These are phyloP conservation scores for Silurus meridionalis DNA, from an alignment of 2,113 vertebrate genomes.

Conservation along the genomic window DNA sequence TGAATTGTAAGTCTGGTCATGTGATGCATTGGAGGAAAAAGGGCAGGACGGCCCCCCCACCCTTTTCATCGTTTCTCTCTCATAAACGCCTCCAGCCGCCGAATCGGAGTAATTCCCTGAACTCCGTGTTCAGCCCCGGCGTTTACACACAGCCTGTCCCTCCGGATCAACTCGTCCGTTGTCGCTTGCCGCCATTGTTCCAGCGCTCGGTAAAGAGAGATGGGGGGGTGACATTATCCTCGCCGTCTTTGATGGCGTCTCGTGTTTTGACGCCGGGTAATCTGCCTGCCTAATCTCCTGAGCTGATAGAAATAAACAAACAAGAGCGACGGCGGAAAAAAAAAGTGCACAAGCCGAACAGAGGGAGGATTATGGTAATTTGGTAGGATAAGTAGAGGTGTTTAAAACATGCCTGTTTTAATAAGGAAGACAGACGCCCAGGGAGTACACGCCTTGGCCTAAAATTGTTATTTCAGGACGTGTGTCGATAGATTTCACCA, in stretches of 20 bases:
- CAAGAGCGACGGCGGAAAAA: constrained; percentile 67
- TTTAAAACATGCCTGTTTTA: constrained; percentile 68
- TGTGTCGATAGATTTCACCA: not conserved
- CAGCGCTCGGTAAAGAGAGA: constrained; percentile 66
- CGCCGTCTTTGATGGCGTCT: constrained; percentile 73
- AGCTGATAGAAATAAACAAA: constrained; percentile 81
- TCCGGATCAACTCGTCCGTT: constrained; percentile 69
- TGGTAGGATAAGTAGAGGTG: constrained; percentile 71
- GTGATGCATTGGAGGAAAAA: not conserved
- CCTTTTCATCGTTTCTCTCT: not conserved
- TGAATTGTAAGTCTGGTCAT: not conserved
- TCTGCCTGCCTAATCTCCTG: constrained; percentile 78
- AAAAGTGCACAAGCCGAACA: constrained; percentile 71
- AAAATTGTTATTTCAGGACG: constrained; percentile 15
- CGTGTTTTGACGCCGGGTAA: constrained; percentile 73
- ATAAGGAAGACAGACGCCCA: constrained; percentile 55
- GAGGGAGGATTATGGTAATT: constrained; percentile 78
- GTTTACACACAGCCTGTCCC: constrained; percentile 68
- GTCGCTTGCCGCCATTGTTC: constrained; percentile 73
- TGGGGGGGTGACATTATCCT: constrained; percentile 70
- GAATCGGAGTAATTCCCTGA: constrained; percentile 26
- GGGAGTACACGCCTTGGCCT: constrained; percentile 27
- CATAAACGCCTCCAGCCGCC: constrained; percentile 2
- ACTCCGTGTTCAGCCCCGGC: constrained; percentile 57
- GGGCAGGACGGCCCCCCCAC: too few species aligned